Evolutionary conservation across 2,113 vertebrate genomes (phyloP).

Genomic region (Alosa alosa): DNA sequence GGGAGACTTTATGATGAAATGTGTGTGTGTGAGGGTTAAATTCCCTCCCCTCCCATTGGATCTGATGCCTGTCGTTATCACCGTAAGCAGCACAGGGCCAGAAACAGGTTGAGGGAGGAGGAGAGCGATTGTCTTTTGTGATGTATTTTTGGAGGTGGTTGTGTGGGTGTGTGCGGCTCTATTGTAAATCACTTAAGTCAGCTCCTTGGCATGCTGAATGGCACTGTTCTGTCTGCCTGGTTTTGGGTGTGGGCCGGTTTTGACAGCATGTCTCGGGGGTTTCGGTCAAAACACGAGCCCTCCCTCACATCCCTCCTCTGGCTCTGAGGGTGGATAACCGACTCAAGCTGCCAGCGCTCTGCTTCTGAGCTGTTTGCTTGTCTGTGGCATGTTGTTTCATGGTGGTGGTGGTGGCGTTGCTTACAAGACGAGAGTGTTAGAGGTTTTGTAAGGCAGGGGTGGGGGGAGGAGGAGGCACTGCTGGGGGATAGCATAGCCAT

Average conservation of each 20-base stretch:
- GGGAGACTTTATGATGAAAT: not conserved
- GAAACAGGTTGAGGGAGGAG: not conserved
- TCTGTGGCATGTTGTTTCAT: not conserved
- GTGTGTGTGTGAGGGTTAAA: not conserved
- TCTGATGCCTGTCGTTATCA: not conserved
- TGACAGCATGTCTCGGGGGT: not conserved
- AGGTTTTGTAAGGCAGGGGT: not conserved
- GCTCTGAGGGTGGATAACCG: not conserved
- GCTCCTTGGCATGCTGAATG: not conserved
- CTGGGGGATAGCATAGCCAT: not conserved
- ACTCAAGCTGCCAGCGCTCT: not conserved
- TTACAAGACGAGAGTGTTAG: not conserved
- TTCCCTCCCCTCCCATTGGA: not conserved
- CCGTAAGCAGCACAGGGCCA: not conserved
- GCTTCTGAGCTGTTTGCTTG: not conserved
- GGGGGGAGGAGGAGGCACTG: not conserved
- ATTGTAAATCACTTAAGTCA: not conserved
- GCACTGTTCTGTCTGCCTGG: not conserved
- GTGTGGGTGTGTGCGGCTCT: not conserved
- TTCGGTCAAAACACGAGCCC: not conserved
- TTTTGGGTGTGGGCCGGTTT: not conserved
- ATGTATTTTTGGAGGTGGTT: not conserved
- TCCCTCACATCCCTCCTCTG: not conserved
- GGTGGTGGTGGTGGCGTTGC: not conserved
- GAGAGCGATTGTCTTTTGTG: not conserved